Conservation (phyloP, 1,140 invertebrate genomes). For the Thaumetopoea pityocampa region DNA sequence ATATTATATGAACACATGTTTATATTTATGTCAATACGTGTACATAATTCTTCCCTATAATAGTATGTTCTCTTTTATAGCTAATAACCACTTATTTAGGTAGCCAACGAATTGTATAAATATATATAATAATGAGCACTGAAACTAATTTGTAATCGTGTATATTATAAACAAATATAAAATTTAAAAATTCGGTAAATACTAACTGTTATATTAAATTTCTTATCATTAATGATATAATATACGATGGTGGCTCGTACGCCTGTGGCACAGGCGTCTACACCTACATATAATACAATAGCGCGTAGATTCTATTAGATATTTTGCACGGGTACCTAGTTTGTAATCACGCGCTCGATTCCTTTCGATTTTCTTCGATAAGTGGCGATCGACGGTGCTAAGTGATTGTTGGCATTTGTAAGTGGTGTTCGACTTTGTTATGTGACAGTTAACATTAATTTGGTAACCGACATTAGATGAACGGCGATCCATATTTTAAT, state of each 20-base stretch:
- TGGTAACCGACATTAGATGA: too few relatives aligned
- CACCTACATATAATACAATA: conserved; percentile 70
- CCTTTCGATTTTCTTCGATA: conserved; percentile 7
- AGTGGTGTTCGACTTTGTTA: too few relatives aligned
- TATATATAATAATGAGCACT: conserved; percentile 62
- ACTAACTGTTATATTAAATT: conserved; percentile 51
- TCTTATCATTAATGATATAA: conserved; percentile 60
- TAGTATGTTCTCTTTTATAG: conserved; percentile 59
- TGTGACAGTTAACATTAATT: too few relatives aligned
- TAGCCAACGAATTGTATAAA: conserved; percentile 73
- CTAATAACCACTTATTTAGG: conserved; percentile 62
- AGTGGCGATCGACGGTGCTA: too few relatives aligned
- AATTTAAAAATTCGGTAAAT: conserved; percentile 35
- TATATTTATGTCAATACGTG: conserved; percentile 23
- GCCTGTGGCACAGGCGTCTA: conserved; percentile 46
- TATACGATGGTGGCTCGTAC: conserved; percentile 26
- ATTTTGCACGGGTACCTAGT: conserved; percentile 69
- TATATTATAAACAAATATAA: conserved; percentile 44
- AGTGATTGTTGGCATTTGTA: too few relatives aligned
- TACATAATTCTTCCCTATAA: conserved; percentile 57
- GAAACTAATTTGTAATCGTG: conserved; percentile 61
- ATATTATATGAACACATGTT: too few relatives aligned
- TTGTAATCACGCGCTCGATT: conserved; percentile 29
- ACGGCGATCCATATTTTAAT: too few relatives aligned
- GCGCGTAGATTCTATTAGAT: conserved; percentile 64